Conservation (phyloP, 2,113 vertebrate species). For the Myrmophylax atrothorax region DNA sequence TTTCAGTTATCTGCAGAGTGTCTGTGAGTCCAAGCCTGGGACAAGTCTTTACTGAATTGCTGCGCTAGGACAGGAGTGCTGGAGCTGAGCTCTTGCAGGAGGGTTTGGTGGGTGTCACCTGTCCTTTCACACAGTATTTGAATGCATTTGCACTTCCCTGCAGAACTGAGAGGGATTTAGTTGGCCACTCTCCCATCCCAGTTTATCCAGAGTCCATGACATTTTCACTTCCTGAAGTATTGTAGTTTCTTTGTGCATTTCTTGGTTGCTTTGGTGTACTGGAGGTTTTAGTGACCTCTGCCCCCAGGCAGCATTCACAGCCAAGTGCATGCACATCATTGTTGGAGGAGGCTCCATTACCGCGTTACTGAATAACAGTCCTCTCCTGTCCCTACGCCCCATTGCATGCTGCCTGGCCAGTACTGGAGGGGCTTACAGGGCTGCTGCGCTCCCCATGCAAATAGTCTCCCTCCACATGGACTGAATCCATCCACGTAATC, state of each 20-base stretch:
- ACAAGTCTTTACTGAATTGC: not conserved
- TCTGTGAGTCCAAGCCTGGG: not conserved
- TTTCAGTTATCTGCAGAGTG: not conserved
- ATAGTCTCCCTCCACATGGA: not conserved
- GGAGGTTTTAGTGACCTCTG: not conserved
- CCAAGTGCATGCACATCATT: not conserved
- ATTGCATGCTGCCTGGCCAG: accelerated
- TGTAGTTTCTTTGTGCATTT: not conserved
- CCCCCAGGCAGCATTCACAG: not conserved
- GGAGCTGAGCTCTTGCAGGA: not conserved
- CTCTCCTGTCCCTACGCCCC: not conserved
- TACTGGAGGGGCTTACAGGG: not conserved
- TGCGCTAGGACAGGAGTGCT: not conserved
- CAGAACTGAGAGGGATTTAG: not conserved
- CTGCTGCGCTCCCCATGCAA: not conserved
- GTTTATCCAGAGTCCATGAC: accelerated
- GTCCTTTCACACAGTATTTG: not conserved
- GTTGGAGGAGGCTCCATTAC: not conserved
- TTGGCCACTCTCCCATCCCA: not conserved
- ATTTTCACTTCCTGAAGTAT: not conserved
- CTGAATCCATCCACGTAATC: not conserved
- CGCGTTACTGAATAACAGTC: not conserved
- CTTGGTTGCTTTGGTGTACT: conserved; percentile 15
- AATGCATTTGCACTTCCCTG: not conserved
- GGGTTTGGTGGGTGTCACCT: not conserved